Conservation (phyloP, 1,140 invertebrate species). For the Danaus plexippus region DNA sequence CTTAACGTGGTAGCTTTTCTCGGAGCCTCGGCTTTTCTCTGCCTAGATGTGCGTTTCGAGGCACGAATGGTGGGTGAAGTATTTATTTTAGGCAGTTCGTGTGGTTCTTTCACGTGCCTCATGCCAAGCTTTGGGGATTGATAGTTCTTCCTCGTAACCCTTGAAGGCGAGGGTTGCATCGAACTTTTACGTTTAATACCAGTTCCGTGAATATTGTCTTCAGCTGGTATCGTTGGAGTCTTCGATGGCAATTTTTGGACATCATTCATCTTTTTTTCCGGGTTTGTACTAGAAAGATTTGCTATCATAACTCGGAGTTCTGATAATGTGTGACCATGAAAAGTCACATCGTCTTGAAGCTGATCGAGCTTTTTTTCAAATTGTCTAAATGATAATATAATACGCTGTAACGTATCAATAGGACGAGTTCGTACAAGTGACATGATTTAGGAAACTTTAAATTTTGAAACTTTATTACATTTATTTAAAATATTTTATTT, state of each 20-base stretch:
- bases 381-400: conserved; percentile 40
- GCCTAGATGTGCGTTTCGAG: conserved; percentile 16
- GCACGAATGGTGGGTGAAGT: neutral
- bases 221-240: too few species aligned
- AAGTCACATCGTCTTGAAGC: conserved; percentile 46
- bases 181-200: conserved; percentile 5
- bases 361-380: conserved; percentile 56
- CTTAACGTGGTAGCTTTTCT: conserved; percentile 30
- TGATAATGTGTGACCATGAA: conserved; percentile 38
- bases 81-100: conserved; percentile 8
- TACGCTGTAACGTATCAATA: conserved; percentile 31
- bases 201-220: too few species aligned
- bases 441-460: conserved; percentile 12
- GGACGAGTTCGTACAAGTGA: conserved; percentile 27
- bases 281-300: conserved; percentile 24
- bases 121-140: conserved; percentile 14
- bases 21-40: conserved; percentile 27
- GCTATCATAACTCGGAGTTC: conserved; percentile 42
- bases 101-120: conserved; percentile 11
- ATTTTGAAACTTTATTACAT: too few species aligned
- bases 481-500: too few species aligned
- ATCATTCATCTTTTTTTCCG: too few species aligned
- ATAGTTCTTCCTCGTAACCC: conserved; percentile 10
- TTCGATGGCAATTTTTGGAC: too few species aligned
- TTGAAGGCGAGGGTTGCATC: conserved; percentile 7